Evolutionary conservation across 1,140 invertebrate species (phyloP).

Genomic region (Lerema accius): DNA sequence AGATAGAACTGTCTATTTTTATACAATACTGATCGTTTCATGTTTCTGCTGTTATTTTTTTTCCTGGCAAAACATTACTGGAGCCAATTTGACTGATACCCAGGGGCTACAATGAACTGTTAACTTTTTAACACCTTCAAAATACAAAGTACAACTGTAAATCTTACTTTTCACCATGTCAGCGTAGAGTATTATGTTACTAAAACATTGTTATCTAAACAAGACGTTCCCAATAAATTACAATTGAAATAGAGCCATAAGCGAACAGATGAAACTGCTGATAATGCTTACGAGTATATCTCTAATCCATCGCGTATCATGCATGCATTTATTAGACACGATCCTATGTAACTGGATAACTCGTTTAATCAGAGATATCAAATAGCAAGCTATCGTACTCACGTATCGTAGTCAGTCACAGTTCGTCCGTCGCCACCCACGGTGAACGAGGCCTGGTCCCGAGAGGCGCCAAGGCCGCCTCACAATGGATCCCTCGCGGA

Average conservation of each 20-base stretch:
- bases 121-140: no score
- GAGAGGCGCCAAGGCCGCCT: conserved; percentile 60
- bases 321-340: conserved; percentile 18
- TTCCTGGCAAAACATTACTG: no score
- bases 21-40: no score
- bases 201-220: background rate
- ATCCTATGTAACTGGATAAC: conserved; percentile 14
- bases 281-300: no score
- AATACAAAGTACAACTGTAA: no score
- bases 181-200: no score
- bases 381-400: conserved; percentile 22
- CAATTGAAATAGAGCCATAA: background rate
- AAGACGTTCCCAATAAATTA: background rate
- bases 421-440: conserved; percentile 55
- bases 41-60: no score
- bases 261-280: conserved; percentile 7
- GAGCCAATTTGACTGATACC: no score
- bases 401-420: conserved; percentile 27
- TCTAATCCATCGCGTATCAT: conserved; percentile 2
- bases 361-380: conserved; percentile 27
- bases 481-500: conserved; percentile 63
- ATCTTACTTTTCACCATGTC: no score
- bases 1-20: no score
- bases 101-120: no score
- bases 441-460: conserved; percentile 48